Percentiles rank a stretch among this genome's conserved stretches.
These are phyloP conservation scores for Coboldia fuscipes DNA, from an alignment of 1,140 invertebrate species.

Conservation along the genomic window DNA sequence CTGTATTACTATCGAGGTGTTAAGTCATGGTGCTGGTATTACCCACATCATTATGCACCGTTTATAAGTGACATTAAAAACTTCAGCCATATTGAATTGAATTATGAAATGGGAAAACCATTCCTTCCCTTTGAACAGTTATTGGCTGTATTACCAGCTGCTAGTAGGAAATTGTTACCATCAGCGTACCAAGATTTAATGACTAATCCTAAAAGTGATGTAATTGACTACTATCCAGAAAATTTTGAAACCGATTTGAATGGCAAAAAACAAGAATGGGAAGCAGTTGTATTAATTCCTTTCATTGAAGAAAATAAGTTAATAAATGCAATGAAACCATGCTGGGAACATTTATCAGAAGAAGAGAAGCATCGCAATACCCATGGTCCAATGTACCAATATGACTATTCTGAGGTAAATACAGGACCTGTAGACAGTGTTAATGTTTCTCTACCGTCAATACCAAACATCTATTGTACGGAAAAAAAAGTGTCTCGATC, in stretches of 20 bases:
- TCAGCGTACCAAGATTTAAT: slow-evolving; percentile 63
- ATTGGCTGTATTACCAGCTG: slow-evolving; percentile 77
- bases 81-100: slow-evolving; percentile 47
- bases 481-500: slow-evolving; percentile 22
- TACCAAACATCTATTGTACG: slow-evolving; percentile 11
- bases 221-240: slow-evolving; percentile 75
- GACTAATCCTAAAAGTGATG: slow-evolving; percentile 55
- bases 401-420: slow-evolving; percentile 36
- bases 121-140: slow-evolving; percentile 93
- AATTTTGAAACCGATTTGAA: slow-evolving; percentile 81
- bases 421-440: slow-evolving; percentile 23
- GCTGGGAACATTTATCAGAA: slow-evolving; percentile 37
- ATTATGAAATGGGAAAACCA: slow-evolving; percentile 67
- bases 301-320: slow-evolving; percentile 81
- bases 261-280: slow-evolving; percentile 92
- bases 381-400: slow-evolving; percentile 70
- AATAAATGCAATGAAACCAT: slow-evolving; percentile 52
- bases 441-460: slow-evolving; percentile 5
- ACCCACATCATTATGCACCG: slow-evolving; percentile 90
- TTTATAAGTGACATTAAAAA: slow-evolving; percentile 83
- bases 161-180: slow-evolving; percentile 60
- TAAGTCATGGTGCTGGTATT: slow-evolving; percentile 94
- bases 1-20: slow-evolving; percentile 94
- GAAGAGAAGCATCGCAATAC: slow-evolving; percentile 57
- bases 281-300: slow-evolving; percentile 90